Evolutionary conservation across 2,113 vertebrate genomes (phyloP).

Genomic region (Tretioscincus oriximinensis): DNA sequence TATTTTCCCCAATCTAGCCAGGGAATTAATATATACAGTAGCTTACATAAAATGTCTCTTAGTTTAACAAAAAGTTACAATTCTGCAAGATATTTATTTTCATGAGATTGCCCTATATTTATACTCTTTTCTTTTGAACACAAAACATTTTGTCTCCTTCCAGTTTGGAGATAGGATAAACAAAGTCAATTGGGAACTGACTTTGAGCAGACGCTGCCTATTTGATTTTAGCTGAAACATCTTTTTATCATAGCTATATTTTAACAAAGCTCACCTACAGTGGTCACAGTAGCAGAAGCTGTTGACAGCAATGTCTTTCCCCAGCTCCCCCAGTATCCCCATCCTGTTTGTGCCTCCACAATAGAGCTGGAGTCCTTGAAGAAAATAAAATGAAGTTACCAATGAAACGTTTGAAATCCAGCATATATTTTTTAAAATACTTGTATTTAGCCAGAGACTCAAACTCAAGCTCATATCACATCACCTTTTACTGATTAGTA

Average conservation of each 20-base stretch:
- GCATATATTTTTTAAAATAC: background rate
- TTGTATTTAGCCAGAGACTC: background rate
- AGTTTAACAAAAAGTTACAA: background rate
- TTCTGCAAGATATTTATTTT: too few relatives aligned
- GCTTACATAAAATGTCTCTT: background rate
- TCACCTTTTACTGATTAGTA: background rate
- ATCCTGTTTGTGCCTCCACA: slow-evolving; percentile 78
- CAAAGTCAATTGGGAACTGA: background rate
- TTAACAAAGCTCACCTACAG: slow-evolving; percentile 84
- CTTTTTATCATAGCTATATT: background rate
- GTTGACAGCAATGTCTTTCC: slow-evolving; percentile 92
- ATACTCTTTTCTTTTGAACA: slow-evolving; percentile 22
- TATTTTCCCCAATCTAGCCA: background rate
- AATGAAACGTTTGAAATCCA: background rate
- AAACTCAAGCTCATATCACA: background rate
- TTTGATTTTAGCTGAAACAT: slow-evolving; percentile 21
- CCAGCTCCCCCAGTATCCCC: slow-evolving; percentile 97
- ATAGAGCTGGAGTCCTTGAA: slow-evolving; percentile 68
- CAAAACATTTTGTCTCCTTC: slow-evolving; percentile 34
- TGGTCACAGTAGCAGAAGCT: slow-evolving; percentile 90
- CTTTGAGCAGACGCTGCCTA: background rate
- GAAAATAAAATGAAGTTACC: slow-evolving; percentile 23
- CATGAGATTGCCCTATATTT: background rate
- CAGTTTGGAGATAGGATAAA: slow-evolving; percentile 28
- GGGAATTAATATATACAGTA: background rate